These are phyloP conservation scores for Salvelinus namaycush DNA, from an alignment of 2,113 vertebrate genomes.

Conservation along the genomic window DNA sequence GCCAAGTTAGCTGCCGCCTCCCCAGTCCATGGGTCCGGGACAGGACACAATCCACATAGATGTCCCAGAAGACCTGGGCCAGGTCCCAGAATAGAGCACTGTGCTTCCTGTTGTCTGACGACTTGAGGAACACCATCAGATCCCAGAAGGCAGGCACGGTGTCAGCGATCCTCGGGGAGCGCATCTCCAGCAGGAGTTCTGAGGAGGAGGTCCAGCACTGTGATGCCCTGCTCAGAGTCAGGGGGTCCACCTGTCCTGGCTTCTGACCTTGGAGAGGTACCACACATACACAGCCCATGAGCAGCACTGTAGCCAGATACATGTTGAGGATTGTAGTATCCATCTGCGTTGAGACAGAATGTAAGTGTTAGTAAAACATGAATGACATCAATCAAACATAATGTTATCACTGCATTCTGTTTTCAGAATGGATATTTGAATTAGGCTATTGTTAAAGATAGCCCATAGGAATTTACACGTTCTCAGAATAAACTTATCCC, in stretches of 20 bases:
- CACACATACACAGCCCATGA: slow-evolving; percentile 73
- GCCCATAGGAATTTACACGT: too few relatives aligned
- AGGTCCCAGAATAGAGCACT: slow-evolving; percentile 91
- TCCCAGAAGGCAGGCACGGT: slow-evolving; percentile 91
- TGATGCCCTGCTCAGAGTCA: slow-evolving; percentile 76
- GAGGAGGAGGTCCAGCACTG: slow-evolving; percentile 93
- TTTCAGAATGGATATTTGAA: not conserved
- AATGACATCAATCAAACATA: not conserved
- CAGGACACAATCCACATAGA: slow-evolving; percentile 91
- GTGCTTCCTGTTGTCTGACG: slow-evolving; percentile 88
- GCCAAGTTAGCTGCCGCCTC: slow-evolving; percentile 73
- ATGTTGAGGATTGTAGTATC: slow-evolving; percentile 59
- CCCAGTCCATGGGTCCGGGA: slow-evolving; percentile 92
- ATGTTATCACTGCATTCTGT: not conserved
- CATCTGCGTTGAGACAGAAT: slow-evolving; percentile 55
- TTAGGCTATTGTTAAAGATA: not conserved
- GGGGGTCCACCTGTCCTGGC: slow-evolving; percentile 79
- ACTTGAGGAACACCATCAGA: slow-evolving; percentile 88
- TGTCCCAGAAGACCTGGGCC: slow-evolving; percentile 93
- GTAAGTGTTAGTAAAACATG: slow-evolving; percentile 25
- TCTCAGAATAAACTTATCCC: too few relatives aligned
- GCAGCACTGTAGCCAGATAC: slow-evolving; percentile 70
- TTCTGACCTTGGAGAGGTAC: slow-evolving; percentile 66
- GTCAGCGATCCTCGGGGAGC: slow-evolving; percentile 86
- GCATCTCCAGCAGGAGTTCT: slow-evolving; percentile 84